Evolutionary conservation across 1,140 invertebrate genomes (phyloP).

Genomic region (Meloidogyne floridensis): DNA sequence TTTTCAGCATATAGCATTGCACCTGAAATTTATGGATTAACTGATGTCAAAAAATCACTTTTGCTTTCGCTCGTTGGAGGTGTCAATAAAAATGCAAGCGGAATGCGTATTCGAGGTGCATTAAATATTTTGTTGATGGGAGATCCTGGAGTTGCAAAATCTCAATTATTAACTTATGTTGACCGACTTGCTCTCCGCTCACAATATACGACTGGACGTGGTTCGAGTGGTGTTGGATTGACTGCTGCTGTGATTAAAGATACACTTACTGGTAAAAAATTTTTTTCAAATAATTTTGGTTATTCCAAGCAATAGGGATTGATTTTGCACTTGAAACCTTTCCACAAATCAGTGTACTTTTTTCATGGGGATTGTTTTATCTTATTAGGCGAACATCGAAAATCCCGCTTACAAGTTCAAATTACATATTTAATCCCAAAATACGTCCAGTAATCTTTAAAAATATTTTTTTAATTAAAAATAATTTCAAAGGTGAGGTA

Average conservation of each 20-base stretch:
- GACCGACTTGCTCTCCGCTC: conserved; percentile 86
- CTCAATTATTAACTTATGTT: conserved; percentile 91
- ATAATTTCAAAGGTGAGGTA: conserved; percentile 77
- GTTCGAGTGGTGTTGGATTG: conserved; percentile 93
- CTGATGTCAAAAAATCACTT: conserved; percentile 96
- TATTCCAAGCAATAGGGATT: too few relatives aligned
- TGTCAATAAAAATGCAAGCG: conserved; percentile 81
- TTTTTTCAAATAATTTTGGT: too few relatives aligned
- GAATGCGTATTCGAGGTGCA: conserved; percentile 80
- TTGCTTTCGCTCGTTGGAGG: conserved; percentile 90
- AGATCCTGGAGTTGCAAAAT: conserved; percentile 98
- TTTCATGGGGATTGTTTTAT: too few relatives aligned
- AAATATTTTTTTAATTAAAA: not conserved
- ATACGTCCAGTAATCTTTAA: too few relatives aligned
- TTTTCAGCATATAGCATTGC: conserved; percentile 87
- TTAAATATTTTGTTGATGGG: conserved; percentile 99
- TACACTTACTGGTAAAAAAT: conserved; percentile 76
- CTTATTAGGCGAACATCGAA: too few relatives aligned
- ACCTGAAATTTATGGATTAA: conserved; percentile 96
- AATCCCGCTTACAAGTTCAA: too few relatives aligned
- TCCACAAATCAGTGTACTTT: not conserved
- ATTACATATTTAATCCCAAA: too few relatives aligned
- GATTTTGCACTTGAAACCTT: too few relatives aligned
- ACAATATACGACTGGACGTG: conserved; percentile 94
- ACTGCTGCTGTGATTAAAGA: conserved; percentile 98